Conservation (phyloP, 2,888 invertebrate genomes). For the Acholoe squamosa region DNA sequence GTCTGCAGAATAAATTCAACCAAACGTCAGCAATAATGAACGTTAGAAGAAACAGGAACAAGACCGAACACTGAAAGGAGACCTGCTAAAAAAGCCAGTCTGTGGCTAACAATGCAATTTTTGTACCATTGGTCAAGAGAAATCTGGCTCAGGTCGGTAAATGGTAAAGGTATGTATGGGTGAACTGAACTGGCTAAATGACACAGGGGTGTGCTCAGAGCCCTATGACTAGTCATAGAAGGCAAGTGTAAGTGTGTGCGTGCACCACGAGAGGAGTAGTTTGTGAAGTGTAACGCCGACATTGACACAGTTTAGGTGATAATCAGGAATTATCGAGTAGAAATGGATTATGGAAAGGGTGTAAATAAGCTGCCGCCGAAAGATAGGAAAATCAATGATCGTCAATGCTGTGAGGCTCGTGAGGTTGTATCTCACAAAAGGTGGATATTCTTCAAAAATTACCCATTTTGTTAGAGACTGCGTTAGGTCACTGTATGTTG, state of each 20-base stretch:
- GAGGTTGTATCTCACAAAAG: no score
- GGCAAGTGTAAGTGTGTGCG: no score
- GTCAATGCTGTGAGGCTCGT: conserved; percentile 5
- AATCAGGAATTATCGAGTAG: conserved; percentile 60
- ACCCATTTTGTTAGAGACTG: no score
- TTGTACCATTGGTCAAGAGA: conserved; percentile 37
- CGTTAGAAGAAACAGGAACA: neutral
- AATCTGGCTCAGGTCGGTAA: conserved; percentile 21
- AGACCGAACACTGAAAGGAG: no score
- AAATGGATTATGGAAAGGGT: conserved; percentile 39
- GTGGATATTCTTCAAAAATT: no score
- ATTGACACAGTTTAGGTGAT: conserved; percentile 16
- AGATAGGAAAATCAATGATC: conserved; percentile 53
- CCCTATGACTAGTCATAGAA: no score
- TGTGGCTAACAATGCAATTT: conserved; percentile 39
- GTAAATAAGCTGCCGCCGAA: neutral
- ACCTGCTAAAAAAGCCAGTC: neutral
- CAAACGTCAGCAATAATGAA: conserved; percentile 57
- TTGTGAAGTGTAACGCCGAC: conserved; percentile 33
- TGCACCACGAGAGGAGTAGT: no score
- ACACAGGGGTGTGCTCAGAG: neutral
- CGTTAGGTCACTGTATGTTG: no score
- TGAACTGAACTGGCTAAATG: neutral
- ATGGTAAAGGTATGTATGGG: neutral
- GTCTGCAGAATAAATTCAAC: conserved; percentile 57